Percentiles rank a stretch among this genome's conserved stretches.
These are phyloP conservation scores for Apocrypta bakeri DNA, from an alignment of 1,140 invertebrate genomes.

Conservation along the genomic window DNA sequence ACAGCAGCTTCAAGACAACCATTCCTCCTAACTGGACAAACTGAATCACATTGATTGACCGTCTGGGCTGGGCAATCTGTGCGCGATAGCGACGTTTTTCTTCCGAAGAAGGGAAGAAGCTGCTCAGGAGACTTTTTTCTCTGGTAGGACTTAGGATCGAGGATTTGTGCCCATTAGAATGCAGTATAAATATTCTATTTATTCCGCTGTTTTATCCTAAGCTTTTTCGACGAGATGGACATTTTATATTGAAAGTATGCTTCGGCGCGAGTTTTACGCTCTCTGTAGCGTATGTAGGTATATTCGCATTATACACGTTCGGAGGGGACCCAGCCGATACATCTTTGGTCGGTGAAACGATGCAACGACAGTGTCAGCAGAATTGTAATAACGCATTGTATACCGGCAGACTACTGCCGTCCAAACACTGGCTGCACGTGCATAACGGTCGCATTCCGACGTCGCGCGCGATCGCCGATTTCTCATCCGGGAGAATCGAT, in stretches of 20 bases:
- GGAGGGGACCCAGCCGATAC: background rate
- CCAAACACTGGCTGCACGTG: conserved; percentile 67
- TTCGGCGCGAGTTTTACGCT: no score
- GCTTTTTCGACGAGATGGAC: no score
- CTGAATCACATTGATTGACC: conserved; percentile 72
- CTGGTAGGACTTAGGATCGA: background rate
- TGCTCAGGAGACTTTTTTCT: background rate
- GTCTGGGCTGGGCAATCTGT: conserved; percentile 52
- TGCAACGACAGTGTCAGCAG: conserved; percentile 63
- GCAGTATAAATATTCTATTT: background rate
- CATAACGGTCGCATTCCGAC: conserved; percentile 61
- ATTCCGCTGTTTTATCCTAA: background rate
- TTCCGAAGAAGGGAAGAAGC: conserved; percentile 10
- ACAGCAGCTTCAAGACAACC: conserved; percentile 53
- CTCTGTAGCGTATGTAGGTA: no score
- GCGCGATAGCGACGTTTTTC: conserved; percentile 30
- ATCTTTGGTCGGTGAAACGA: background rate
- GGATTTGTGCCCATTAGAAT: background rate
- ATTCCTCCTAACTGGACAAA: conserved; percentile 62
- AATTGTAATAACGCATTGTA: conserved; percentile 71
- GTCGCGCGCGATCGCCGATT: conserved; percentile 47
- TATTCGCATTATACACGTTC: background rate
- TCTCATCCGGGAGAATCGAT: conserved; percentile 54
- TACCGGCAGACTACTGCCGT: conserved; percentile 66
- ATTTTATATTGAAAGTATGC: no score